These are phyloP conservation scores for Saguinus midas DNA, from an alignment of 2,113 vertebrate genomes.

Conservation along the genomic window DNA sequence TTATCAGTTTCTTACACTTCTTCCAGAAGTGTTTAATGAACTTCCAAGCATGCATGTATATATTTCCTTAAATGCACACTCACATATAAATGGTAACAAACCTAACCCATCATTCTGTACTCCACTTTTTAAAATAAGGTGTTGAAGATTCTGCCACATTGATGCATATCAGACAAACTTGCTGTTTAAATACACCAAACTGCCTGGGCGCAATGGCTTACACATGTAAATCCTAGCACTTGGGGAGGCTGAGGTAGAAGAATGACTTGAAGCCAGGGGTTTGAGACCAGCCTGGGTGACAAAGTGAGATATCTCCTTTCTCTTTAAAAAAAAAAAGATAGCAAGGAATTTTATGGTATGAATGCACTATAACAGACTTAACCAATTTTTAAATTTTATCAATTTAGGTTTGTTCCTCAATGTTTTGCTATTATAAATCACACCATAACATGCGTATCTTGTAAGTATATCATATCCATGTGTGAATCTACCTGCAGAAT, in stretches of 20 bases:
- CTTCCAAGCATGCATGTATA: neutral
- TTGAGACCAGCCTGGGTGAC: too few relatives aligned
- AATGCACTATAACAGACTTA: neutral
- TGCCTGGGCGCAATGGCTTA: too few relatives aligned
- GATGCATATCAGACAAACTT: neutral
- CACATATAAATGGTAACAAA: neutral
- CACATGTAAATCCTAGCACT: too few relatives aligned
- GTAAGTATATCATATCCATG: neutral
- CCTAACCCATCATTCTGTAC: neutral
- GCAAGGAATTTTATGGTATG: neutral
- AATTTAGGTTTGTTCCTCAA: neutral
- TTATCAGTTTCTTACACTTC: neutral
- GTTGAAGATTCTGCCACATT: neutral
- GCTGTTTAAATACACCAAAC: neutral
- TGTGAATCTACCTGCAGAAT: neutral
- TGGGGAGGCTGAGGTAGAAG: too few relatives aligned
- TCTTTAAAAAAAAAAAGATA: neutral
- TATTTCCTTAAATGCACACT: neutral
- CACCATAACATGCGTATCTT: neutral
- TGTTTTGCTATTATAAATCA: neutral
- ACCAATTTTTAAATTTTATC: neutral
- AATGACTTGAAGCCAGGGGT: too few relatives aligned
- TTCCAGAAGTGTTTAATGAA: neutral
- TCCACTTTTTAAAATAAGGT: neutral
- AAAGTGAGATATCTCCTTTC: neutral